Percentiles rank a stretch among this genome's conserved stretches.
Conservation (phyloP, 1,140 invertebrate genomes). For the Diorhabda elongata region DNA sequence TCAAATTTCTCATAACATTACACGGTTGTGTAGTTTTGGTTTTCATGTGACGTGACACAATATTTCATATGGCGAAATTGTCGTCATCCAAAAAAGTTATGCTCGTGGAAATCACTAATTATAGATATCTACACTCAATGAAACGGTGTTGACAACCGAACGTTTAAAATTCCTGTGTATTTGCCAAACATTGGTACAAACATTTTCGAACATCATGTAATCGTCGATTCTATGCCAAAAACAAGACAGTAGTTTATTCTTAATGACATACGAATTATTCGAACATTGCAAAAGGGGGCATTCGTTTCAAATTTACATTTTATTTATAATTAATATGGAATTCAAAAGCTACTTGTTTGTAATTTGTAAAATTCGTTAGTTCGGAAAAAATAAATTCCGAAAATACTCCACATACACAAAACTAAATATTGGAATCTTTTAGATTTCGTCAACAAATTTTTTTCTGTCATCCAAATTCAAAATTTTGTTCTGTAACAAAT, state of each 20-base stretch:
- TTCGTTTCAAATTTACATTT: no score
- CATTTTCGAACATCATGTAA: slow-evolving; percentile 11
- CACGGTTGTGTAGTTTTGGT: not conserved
- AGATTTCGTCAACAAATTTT: no score
- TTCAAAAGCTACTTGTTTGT: no score
- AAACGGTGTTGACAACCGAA: slow-evolving; percentile 12
- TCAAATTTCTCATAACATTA: no score
- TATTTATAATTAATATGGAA: no score
- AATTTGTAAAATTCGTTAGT: no score
- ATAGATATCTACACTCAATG: slow-evolving; percentile 11
- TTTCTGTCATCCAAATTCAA: no score
- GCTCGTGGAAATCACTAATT: slow-evolving; percentile 5
- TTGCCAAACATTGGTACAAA: slow-evolving; percentile 17
- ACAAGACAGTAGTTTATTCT: not conserved
- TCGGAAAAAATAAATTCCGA: no score
- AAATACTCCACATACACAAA: no score
- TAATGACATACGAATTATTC: not conserved
- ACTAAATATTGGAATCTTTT: no score
- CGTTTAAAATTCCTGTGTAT: slow-evolving; percentile 14
- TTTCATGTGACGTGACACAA: not conserved
- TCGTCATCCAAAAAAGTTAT: slow-evolving; percentile 2
- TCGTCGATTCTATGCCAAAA: not conserved
- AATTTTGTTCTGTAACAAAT: no score
- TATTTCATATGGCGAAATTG: not conserved
- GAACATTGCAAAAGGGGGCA: no score